Evolutionary conservation across 2,113 vertebrate genomes (phyloP).

Genomic region (Odontophorus gujanensis): DNA sequence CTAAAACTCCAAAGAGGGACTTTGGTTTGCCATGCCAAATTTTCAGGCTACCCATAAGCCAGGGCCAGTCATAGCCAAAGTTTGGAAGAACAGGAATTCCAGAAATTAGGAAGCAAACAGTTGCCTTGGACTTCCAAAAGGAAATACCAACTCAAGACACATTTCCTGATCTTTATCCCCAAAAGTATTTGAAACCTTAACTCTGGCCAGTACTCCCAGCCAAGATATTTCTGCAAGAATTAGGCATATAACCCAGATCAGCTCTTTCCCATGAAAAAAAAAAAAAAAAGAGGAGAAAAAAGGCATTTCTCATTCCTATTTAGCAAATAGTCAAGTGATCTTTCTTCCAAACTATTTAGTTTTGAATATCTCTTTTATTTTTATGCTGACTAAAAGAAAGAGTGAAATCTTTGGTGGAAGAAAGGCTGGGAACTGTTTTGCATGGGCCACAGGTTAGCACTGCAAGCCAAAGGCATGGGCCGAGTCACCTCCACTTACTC

Average conservation of each 20-base stretch:
- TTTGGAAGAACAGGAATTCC: background rate
- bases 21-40: background rate
- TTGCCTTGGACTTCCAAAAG: background rate
- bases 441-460: background rate
- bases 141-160: background rate
- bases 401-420: background rate
- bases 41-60: background rate
- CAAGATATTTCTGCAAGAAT: background rate
- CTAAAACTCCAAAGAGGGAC: background rate
- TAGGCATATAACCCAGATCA: background rate
- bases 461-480: background rate
- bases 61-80: background rate
- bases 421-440: background rate
- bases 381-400: background rate
- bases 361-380: background rate
- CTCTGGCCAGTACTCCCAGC: background rate
- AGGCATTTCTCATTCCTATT: background rate
- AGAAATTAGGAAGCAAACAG: background rate
- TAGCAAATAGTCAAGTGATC: background rate
- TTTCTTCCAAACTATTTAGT: background rate
- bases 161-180: background rate
- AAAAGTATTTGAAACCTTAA: background rate
- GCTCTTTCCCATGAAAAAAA: background rate
- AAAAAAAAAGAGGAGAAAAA: background rate
- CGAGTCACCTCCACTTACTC: background rate